Evolutionary conservation across 1,140 invertebrate species (phyloP), one percentile per base, ranked within the genome.

Genomic region (Zelostemma sp.): DNA sequence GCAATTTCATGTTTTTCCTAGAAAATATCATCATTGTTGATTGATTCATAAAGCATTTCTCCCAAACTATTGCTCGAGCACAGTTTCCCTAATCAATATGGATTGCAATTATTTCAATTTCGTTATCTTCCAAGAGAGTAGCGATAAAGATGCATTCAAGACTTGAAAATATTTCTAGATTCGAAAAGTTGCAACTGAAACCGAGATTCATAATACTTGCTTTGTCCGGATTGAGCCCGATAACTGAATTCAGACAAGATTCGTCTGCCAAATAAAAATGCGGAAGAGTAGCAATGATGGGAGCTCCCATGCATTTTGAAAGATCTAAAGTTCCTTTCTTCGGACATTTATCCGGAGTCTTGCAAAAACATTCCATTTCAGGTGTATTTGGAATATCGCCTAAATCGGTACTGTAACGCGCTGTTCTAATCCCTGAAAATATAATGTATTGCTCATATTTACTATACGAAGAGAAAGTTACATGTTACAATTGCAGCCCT

Each of bases 281-380:
- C 0, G 95, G 95, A 68, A 93, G 82, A 0, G 94, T 92, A 0
- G 88, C 88, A 12, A 91, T 88, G 14, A 93, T 80, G 0, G 94
- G 93, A 0, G 88, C 89, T 0, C 89, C 89, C 1, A 89, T 66
- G 72, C 92, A 94, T 4, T 3, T 28, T 8, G 25, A 81, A 3
- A 93, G 47, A 77, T 94, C 92, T 78, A 93, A 89, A 1, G 91
- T 82, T 0, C 93, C 93, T 72, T 89, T 90, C 16, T 88, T 89
- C 0, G 90, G 84, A 71, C 93, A 95, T 0, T 85, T 88, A 0
- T 90, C 88, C 1, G 87, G 86, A 9, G 88, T 83, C 0, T 87
- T 86, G 72, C 93, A 95, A 70, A 89, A 95, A 74, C 94, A 96
- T 47, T 90, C 88, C 11, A 92, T 85, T 0, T 89, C 88, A 0